phyloP scores from a whole-genome alignment of 2,888 invertebrate species.

The Diploptera punctata region DNA sequence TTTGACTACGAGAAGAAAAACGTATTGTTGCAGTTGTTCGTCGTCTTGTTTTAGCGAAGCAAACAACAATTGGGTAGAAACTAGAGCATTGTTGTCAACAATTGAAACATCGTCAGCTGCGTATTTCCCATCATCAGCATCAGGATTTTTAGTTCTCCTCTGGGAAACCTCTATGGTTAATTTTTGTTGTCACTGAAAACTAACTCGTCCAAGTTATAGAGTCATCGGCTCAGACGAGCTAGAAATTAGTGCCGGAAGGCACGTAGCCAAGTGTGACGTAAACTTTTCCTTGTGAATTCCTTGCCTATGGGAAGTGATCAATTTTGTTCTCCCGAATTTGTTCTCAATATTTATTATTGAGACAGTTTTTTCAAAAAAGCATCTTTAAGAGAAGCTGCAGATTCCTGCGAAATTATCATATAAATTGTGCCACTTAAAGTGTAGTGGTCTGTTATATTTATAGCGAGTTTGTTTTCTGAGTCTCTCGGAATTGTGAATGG shows the following conservation, averaged over 20 bases:
- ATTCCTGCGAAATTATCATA: too few species aligned
- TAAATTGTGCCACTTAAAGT: too few species aligned
- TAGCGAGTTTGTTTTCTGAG: too few species aligned
- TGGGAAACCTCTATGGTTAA: constrained; percentile 44
- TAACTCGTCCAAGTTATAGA: too few species aligned
- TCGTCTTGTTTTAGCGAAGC: background rate
- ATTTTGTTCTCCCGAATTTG: too few species aligned
- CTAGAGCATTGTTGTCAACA: constrained; percentile 24
- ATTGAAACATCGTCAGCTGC: constrained; percentile 28
- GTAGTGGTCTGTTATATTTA: too few species aligned
- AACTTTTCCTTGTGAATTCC: too few species aligned
- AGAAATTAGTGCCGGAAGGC: background rate
- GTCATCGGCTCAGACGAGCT: background rate
- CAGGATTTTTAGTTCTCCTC: constrained; percentile 40
- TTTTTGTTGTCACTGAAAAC: constrained; percentile 42
- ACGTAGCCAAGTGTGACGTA: background rate
- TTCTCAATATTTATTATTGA: too few species aligned
- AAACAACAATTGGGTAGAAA: constrained; percentile 31
- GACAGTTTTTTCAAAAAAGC: too few species aligned
- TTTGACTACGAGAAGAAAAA: background rate
- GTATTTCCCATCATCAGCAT: constrained; percentile 40
- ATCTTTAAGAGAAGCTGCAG: too few species aligned
- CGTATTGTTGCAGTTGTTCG: background rate
- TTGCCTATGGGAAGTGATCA: too few species aligned
- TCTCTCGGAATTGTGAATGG: background rate